Evolutionary conservation across 2,888 invertebrate genomes (phyloP), one percentile per base, ranked within the genome.

Genomic region (Drosophila yooni): DNA sequence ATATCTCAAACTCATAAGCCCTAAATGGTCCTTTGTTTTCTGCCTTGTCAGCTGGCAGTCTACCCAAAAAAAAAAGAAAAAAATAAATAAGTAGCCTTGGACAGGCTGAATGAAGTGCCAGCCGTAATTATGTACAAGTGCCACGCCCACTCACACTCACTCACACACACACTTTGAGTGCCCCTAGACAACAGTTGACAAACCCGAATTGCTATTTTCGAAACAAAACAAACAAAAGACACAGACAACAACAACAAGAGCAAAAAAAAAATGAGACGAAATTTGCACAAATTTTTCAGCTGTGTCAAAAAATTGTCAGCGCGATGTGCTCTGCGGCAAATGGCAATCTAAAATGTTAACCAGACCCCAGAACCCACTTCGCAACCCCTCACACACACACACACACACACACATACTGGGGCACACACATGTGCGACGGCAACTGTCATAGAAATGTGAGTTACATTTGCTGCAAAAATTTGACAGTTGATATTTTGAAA

Each of bases 401-500:
- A 21, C 38, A n/a, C 69, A 57, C 50, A 11, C 34, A 21, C 63
- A 46, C 64, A 21, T 48, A 43, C 59, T 63, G 15, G 25, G 25
- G 25, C 46, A 46, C 62, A 36, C 46, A 58, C 18, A 52, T 53
- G 52, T 74, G 74, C 56, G 64, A 58, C 57, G 64, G 52, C 62
- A 74, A 80, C 67, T 70, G 82, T 85, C 90, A 85, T 71, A 79
- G 82, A 70, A 83, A 84, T 91, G 83, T 81, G 89, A 89, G 83
- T 87, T 83, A 91, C 85, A 85, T 84, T 86, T 82, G 81, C 84
- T 68, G 83, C 79, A 80, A 91, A 89, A 91, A 92, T 91, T 88
- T 91, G 92, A 91, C 92, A 92, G 82, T 84, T 91, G 91, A 91
- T 89, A 91, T 91, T 91, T 90, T 84, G 84, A 86, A 86, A 88